Percentiles rank a stretch among this genome's conserved stretches.
Evolutionary conservation across 2,797 vertebrate species (phyloP).

Genomic region (Paramormyrops hopkinsi): DNA sequence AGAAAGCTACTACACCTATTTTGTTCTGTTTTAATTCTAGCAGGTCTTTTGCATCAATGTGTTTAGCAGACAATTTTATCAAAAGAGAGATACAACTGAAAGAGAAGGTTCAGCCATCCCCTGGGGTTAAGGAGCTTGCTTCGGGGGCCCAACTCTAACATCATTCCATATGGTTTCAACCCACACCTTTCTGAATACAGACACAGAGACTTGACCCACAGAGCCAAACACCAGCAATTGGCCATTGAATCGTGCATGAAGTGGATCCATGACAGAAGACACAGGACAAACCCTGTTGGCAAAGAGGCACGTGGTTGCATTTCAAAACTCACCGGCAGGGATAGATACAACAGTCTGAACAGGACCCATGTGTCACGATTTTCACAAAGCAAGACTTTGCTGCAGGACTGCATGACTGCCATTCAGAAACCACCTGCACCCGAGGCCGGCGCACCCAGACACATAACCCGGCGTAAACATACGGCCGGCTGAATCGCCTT

Average conservation of each 20-base stretch:
- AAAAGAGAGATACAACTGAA: background rate
- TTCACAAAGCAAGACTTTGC: background rate
- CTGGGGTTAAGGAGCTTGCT: background rate
- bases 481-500: background rate
- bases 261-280: background rate
- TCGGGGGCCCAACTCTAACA: background rate
- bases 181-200: background rate
- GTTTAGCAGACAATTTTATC: background rate
- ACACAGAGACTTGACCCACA: background rate
- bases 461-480: background rate
- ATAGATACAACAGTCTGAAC: background rate
- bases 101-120: background rate
- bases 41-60: background rate
- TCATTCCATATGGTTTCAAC: background rate
- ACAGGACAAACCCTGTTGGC: background rate
- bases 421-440: background rate
- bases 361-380: background rate
- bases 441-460: background rate
- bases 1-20: background rate
- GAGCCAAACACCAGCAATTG: background rate
- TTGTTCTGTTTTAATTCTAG: background rate
- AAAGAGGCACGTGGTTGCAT: background rate
- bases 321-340: background rate
- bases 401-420: background rate
- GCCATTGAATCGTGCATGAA: background rate